A percentile compares a stretch with the other conserved stretches of the same genome.
Evolutionary conservation across 1,140 invertebrate species (phyloP).

Genomic region (Trichonephila clavipes): DNA sequence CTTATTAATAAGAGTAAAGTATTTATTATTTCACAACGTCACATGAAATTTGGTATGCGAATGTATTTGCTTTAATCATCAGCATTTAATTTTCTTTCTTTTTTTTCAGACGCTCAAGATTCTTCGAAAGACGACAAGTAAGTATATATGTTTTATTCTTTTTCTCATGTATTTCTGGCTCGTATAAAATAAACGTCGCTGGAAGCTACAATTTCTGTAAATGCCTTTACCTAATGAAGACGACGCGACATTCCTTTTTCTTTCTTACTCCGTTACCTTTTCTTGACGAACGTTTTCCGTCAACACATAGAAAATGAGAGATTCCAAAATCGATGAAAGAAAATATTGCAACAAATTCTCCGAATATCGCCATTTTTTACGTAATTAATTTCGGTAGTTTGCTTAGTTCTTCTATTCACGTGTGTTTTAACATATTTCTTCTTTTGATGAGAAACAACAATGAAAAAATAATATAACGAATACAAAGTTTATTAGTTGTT

Average conservation of each 20-base stretch:
- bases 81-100: background rate
- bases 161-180: background rate
- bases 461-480: background rate
- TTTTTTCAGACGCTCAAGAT: conserved; percentile 61
- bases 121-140: conserved; percentile 72
- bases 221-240: background rate
- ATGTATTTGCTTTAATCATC: background rate
- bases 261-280: background rate
- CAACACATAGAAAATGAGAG: background rate
- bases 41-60: background rate
- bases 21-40: too few species aligned
- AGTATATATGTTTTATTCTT: background rate
- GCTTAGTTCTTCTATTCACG: background rate
- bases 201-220: background rate
- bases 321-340: background rate
- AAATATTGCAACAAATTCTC: background rate
- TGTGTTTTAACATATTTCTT: background rate
- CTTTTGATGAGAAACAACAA: background rate
- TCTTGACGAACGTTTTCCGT: background rate
- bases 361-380: background rate
- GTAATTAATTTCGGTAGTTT: background rate
- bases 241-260: background rate
- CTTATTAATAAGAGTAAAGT: too few species aligned
- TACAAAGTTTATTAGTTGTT: too few species aligned
- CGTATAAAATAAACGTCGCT: background rate